These are phyloP conservation scores for Tyrannus savana DNA, from an alignment of 2,113 vertebrate species.

Conservation along the genomic window DNA sequence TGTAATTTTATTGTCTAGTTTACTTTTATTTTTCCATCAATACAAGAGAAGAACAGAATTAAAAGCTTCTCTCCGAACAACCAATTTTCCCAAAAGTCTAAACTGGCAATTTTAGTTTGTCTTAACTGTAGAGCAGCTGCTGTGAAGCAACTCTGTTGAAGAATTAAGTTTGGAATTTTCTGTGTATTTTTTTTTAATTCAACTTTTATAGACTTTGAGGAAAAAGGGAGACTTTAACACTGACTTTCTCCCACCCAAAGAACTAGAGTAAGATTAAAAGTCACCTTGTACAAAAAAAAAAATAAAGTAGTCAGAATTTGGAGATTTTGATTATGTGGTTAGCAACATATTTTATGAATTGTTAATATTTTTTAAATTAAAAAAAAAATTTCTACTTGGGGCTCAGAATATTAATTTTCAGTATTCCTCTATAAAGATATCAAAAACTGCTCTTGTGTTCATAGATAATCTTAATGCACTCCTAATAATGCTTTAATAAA, in stretches of 20 bases:
- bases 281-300: neutral
- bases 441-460: neutral
- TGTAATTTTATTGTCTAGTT: neutral
- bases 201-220: neutral
- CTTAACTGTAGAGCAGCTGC: neutral
- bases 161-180: neutral
- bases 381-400: neutral
- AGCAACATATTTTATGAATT: neutral
- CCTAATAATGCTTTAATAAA: neutral
- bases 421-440: neutral
- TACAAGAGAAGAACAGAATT: neutral
- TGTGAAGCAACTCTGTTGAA: neutral
- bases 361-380: neutral
- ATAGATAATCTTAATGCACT: neutral
- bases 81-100: neutral
- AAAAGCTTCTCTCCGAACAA: neutral
- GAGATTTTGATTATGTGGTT: neutral
- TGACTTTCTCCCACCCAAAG: neutral
- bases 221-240: neutral
- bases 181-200: neutral
- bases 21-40: neutral
- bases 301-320: neutral
- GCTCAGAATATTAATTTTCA: neutral
- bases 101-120: neutral
- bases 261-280: neutral